A percentile compares a stretch with the other conserved stretches of the same genome.
Conservation (phyloP, 2,888 invertebrate genomes). For the Elegia similella region DNA sequence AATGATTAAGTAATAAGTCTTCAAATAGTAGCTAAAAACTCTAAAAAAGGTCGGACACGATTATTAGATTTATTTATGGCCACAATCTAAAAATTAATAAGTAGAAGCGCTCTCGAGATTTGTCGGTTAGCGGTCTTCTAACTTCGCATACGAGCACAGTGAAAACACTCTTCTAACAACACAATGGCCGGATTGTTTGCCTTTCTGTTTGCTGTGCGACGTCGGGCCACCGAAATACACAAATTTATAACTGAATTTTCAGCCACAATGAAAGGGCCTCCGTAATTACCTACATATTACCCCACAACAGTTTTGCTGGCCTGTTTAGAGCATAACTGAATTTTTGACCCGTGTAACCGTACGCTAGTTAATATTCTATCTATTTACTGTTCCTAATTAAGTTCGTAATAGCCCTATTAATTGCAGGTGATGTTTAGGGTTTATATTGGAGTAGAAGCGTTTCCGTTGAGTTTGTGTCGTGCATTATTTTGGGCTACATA, state of each 20-base stretch:
- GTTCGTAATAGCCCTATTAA: slow-evolving; percentile 9
- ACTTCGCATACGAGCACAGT: slow-evolving; percentile 29
- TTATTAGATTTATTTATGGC: too few relatives aligned
- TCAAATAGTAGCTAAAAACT: too few relatives aligned
- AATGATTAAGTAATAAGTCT: too few relatives aligned
- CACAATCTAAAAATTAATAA: background rate
- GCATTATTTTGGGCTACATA: background rate
- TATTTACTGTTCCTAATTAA: slow-evolving; percentile 11
- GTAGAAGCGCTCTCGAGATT: slow-evolving; percentile 1
- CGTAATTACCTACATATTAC: slow-evolving; percentile 28
- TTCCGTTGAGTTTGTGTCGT: background rate
- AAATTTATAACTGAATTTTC: slow-evolving; percentile 63
- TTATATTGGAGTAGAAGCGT: background rate
- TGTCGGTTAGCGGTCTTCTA: slow-evolving; percentile 17
- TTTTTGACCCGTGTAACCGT: slow-evolving; percentile 15
- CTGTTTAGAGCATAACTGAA: slow-evolving; percentile 14
- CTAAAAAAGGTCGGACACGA: too few relatives aligned
- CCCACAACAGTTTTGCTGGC: slow-evolving; percentile 28
- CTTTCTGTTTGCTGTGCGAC: slow-evolving; percentile 53
- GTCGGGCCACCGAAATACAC: slow-evolving; percentile 49
- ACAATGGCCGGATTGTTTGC: slow-evolving; percentile 59
- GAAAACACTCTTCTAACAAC: slow-evolving; percentile 46
- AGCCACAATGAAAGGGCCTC: slow-evolving; percentile 40
- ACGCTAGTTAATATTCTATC: slow-evolving; percentile 2
- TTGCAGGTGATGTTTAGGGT: background rate